Evolutionary conservation across 2,113 vertebrate genomes (phyloP).

Genomic region (Nibea albiflora): DNA sequence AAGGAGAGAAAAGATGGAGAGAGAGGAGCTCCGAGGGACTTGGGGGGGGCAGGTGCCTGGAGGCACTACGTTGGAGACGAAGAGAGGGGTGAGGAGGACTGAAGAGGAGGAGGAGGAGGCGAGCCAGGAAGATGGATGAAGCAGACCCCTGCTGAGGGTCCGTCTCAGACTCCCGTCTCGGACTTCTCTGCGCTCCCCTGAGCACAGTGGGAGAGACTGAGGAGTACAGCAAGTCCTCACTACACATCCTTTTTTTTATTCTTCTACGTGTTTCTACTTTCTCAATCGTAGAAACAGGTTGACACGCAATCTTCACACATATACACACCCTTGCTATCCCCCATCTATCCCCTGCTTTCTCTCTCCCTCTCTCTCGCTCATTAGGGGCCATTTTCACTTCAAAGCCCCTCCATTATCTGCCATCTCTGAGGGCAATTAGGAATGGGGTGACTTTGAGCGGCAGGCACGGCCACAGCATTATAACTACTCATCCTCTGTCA

Average conservation of each 20-base stretch:
- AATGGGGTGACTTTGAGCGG: constrained; percentile 91
- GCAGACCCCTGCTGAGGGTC: constrained; percentile 82
- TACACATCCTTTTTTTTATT: constrained; percentile 75
- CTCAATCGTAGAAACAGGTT: constrained; percentile 28
- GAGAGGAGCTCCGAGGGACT: constrained; percentile 4
- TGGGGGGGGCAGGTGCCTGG: constrained; percentile 77
- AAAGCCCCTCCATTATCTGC: constrained; percentile 91
- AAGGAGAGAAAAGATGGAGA: constrained; percentile 35
- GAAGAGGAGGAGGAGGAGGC: constrained; percentile 25
- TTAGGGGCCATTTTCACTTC: constrained; percentile 92
- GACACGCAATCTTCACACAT: constrained; percentile 16
- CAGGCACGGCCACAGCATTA: constrained; percentile 88
- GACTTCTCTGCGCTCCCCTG: constrained; percentile 81
- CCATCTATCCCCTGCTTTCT: constrained; percentile 41
- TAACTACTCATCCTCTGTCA: constrained; percentile 89
- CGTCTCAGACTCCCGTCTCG: constrained; percentile 86
- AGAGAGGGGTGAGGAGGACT: constrained; percentile 31
- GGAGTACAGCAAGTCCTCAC: constrained; percentile 33
- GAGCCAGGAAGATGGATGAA: constrained; percentile 85
- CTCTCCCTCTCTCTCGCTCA: constrained; percentile 85
- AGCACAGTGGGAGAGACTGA: constrained; percentile 79
- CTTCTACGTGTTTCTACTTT: constrained; percentile 17
- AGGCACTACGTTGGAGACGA: constrained; percentile 72
- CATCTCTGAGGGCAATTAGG: constrained; percentile 95
- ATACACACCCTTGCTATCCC: constrained; percentile 14